phyloP scores from a whole-genome alignment of 2,888 invertebrate species.

The Lochmaea capreae region DNA sequence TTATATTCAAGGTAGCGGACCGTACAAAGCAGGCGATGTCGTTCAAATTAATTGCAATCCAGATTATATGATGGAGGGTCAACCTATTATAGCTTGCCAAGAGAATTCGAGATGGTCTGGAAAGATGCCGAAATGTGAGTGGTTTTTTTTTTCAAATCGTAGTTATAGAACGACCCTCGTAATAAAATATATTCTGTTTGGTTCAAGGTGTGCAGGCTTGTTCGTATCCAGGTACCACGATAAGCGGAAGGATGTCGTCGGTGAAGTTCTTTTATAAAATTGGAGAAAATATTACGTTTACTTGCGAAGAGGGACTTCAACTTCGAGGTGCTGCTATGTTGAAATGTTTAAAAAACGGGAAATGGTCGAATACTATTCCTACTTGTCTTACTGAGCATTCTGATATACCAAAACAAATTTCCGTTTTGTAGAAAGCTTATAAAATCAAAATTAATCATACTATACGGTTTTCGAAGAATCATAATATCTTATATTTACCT shows the following conservation, averaged over 20 bases:
- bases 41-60: constrained; percentile 90
- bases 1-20: constrained; percentile 81
- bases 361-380: constrained; percentile 89
- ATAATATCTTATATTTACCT: no score
- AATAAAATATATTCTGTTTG: constrained; percentile 8
- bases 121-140: constrained; percentile 83
- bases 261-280: constrained; percentile 91
- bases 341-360: constrained; percentile 83
- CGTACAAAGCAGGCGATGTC: constrained; percentile 86
- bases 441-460: background rate
- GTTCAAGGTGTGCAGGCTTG: constrained; percentile 74
- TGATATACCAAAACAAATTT: constrained; percentile 37
- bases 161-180: no score
- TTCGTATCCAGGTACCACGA: constrained; percentile 88
- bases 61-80: constrained; percentile 89
- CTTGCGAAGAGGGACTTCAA: constrained; percentile 81
- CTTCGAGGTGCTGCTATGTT: constrained; percentile 83
- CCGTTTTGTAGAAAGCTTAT: constrained; percentile 29
- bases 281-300: constrained; percentile 86
- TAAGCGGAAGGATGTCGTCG: constrained; percentile 86
- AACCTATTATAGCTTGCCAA: constrained; percentile 90
- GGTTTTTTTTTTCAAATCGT: constrained; percentile 8
- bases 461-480: no score
- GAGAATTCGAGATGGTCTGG: constrained; percentile 89
- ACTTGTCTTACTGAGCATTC: constrained; percentile 68